Percentiles rank a stretch among this genome's conserved stretches.
Evolutionary conservation across 2,113 vertebrate genomes (phyloP).

Genomic region (Genyomyrus donnyi): DNA sequence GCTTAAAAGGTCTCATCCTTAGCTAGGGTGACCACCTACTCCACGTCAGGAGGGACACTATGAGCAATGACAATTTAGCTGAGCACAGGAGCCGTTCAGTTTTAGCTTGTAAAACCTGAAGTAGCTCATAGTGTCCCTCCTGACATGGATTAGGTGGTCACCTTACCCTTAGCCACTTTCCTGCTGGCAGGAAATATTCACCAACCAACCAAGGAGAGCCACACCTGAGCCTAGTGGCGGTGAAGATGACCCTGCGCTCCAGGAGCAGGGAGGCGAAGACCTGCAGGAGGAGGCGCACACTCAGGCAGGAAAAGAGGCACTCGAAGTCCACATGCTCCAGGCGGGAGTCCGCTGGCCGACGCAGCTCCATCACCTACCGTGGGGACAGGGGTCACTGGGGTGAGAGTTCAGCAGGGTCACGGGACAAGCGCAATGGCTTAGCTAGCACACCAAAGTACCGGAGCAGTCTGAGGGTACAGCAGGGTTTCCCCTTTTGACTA

Average conservation of each 20-base stretch:
- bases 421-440: background rate
- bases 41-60: background rate
- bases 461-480: background rate
- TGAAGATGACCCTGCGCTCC: constrained; percentile 72
- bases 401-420: background rate
- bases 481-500: background rate
- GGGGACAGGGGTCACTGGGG: background rate
- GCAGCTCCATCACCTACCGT: constrained; percentile 69
- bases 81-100: background rate
- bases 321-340: constrained; percentile 94
- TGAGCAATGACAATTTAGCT: background rate
- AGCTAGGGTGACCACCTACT: background rate
- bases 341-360: constrained; percentile 82
- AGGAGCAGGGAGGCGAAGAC: constrained; percentile 72
- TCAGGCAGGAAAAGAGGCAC: constrained; percentile 78
- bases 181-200: background rate
- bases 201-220: background rate
- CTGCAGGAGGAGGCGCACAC: constrained; percentile 64
- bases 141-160: background rate
- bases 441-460: background rate
- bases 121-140: background rate
- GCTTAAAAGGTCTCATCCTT: background rate
- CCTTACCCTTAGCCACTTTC: background rate
- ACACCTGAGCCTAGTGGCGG: constrained; percentile 73
- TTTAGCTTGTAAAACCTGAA: background rate